Conservation (phyloP, 2,797 vertebrate genomes). For the Darevskia mixta region DNA sequence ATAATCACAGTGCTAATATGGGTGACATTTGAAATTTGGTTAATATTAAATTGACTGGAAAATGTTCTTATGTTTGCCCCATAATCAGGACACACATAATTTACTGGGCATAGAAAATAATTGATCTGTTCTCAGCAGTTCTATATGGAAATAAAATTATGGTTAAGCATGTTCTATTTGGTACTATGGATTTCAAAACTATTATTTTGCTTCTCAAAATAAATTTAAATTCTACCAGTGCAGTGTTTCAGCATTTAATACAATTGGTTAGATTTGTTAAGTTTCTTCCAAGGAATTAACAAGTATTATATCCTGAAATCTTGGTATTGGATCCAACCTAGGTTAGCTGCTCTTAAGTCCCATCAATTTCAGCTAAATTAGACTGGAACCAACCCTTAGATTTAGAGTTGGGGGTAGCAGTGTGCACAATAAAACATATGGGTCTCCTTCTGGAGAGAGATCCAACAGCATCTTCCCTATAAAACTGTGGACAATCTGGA, state of each 20-base stretch:
- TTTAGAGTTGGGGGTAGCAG: not conserved
- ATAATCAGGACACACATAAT: constrained; percentile 71
- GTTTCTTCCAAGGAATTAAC: not conserved
- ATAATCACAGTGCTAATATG: constrained; percentile 65
- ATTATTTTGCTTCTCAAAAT: constrained; percentile 72
- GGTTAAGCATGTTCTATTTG: constrained; percentile 66
- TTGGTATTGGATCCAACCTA: not conserved
- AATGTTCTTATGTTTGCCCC: constrained; percentile 61
- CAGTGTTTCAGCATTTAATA: not conserved
- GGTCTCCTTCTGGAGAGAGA: not conserved
- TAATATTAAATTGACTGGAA: constrained; percentile 59
- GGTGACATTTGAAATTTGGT: constrained; percentile 68
- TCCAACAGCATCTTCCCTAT: not conserved
- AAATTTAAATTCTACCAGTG: constrained; percentile 75
- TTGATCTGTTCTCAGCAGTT: constrained; percentile 73
- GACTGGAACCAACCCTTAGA: too few species aligned
- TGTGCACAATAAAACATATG: not conserved
- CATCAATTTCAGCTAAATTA: too few species aligned
- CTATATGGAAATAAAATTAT: constrained; percentile 67
- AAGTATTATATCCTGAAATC: not conserved
- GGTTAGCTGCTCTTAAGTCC: not conserved
- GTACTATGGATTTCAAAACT: constrained; percentile 61
- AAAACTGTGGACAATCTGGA: not conserved
- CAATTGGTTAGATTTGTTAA: not conserved
- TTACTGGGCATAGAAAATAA: constrained; percentile 76